Percentiles rank a stretch among this genome's conserved stretches.
These are phyloP conservation scores for Papilio demoleus DNA, from an alignment of 2,888 invertebrate species.

Conservation along the genomic window DNA sequence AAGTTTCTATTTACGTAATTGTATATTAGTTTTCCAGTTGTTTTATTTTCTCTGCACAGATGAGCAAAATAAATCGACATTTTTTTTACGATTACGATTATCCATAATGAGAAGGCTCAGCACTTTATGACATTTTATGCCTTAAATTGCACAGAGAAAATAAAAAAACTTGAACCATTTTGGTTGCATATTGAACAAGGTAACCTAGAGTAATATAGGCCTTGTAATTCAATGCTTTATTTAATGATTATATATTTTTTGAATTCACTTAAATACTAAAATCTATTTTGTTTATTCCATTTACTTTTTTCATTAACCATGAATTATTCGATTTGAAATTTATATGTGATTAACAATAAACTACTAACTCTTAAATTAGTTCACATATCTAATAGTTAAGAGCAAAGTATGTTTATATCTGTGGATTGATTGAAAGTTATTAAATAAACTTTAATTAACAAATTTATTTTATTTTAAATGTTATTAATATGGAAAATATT, in stretches of 20 bases:
- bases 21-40: background rate
- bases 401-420: constrained; percentile 67
- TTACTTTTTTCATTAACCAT: constrained; percentile 1
- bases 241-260: constrained; percentile 12
- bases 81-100: background rate
- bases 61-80: background rate
- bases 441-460: constrained; percentile 38
- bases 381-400: constrained; percentile 64
- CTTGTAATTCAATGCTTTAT: background rate
- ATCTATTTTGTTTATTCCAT: constrained; percentile 1
- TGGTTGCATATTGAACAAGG: constrained; percentile 13
- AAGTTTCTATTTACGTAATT: constrained; percentile 1
- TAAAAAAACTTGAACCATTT: background rate
- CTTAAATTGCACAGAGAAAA: background rate
- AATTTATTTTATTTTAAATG: constrained; percentile 22
- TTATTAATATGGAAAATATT: background rate
- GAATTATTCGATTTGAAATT: constrained; percentile 46
- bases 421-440: constrained; percentile 28
- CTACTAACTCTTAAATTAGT: constrained; percentile 72
- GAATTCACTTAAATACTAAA: constrained; percentile 4
- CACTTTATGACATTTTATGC: background rate
- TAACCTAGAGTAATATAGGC: constrained; percentile 9
- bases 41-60: background rate
- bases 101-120: background rate
- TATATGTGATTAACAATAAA: constrained; percentile 55